Conservation (phyloP, 2,113 vertebrate genomes). For the Brienomyrus longianalis region DNA sequence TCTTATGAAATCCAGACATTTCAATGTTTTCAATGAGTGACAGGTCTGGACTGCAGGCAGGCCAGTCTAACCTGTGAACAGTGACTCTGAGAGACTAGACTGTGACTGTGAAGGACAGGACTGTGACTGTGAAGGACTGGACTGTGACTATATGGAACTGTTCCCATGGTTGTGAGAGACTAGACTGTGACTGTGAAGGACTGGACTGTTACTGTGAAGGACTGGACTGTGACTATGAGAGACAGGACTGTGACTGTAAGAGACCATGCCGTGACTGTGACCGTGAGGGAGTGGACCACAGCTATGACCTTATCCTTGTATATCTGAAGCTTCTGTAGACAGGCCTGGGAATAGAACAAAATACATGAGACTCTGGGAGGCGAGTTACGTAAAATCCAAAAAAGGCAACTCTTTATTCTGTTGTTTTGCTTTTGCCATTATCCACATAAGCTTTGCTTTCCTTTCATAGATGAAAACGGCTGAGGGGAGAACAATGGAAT, state of each 20-base stretch:
- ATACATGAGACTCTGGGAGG: neutral
- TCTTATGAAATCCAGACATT: neutral
- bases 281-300: neutral
- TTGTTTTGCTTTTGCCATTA: conserved; percentile 1
- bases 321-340: neutral
- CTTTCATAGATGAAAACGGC: neutral
- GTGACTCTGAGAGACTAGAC: neutral
- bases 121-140: neutral
- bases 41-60: no score
- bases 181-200: neutral
- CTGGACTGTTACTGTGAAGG: neutral
- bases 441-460: neutral
- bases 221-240: neutral
- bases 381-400: neutral
- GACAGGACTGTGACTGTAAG: neutral
- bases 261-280: neutral
- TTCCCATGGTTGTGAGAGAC: neutral
- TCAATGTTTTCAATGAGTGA: neutral
- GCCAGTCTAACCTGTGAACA: neutral
- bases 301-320: neutral
- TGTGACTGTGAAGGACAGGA: neutral
- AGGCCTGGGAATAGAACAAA: neutral
- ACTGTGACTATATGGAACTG: neutral
- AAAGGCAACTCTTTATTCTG: neutral
- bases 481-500: neutral